These are phyloP conservation scores for Poecilia wingei DNA, from an alignment of 2,797 vertebrate species.

Conservation along the genomic window DNA sequence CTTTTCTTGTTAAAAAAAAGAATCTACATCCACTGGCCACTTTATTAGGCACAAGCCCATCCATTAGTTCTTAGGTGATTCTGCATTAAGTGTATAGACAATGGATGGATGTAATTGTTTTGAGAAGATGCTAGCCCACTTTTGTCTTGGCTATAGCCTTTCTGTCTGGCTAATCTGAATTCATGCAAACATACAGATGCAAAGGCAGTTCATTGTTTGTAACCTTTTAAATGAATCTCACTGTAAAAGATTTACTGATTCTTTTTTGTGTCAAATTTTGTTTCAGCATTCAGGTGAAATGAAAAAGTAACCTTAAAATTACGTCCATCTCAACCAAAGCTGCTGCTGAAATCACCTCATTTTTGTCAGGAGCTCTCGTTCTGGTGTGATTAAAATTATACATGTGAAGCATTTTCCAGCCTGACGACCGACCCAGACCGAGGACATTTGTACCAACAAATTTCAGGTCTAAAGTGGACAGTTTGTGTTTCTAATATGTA, in stretches of 20 bases:
- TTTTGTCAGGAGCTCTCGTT: neutral
- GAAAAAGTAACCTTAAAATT: neutral
- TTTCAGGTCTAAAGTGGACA: neutral
- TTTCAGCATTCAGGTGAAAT: neutral
- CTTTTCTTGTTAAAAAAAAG: neutral
- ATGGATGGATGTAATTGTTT: neutral
- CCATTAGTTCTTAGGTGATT: neutral
- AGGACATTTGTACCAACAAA: neutral
- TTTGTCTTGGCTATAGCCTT: neutral
- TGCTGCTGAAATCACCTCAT: neutral
- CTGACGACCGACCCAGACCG: neutral
- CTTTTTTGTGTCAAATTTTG: neutral
- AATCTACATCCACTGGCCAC: neutral
- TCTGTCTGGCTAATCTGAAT: too few species aligned
- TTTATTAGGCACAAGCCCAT: neutral
- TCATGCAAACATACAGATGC: neutral
- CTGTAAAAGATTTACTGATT: neutral
- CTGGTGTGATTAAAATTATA: neutral
- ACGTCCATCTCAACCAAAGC: neutral
- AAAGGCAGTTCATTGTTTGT: neutral
- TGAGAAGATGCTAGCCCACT: neutral
- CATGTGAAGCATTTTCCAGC: neutral
- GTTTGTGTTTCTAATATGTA: neutral
- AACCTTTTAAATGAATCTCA: neutral
- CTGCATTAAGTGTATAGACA: neutral